Percentiles rank a stretch among this genome's conserved stretches.
Evolutionary conservation across 2,113 vertebrate species (phyloP).

Genomic region (Cyprinus carpio): DNA sequence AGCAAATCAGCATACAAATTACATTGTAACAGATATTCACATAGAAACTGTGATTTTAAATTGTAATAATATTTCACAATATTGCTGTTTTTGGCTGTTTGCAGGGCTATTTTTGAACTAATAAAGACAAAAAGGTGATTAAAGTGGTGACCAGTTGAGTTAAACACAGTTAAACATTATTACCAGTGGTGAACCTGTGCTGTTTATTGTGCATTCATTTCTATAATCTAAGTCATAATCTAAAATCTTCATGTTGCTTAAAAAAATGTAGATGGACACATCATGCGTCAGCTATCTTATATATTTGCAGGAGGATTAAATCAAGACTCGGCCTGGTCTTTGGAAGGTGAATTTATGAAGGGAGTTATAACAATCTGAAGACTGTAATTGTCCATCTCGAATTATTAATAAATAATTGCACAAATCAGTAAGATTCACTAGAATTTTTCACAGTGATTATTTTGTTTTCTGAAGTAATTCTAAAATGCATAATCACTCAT

Average conservation of each 20-base stretch:
- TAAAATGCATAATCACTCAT: not conserved
- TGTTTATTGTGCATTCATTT: not conserved
- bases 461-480: not conserved
- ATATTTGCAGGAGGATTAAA: constrained; percentile 79
- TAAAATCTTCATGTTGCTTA: not conserved
- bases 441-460: not conserved
- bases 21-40: too few relatives aligned
- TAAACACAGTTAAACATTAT: not conserved
- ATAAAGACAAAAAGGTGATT: not conserved
- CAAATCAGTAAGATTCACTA: not conserved
- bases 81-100: not conserved
- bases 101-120: not conserved
- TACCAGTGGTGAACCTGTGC: not conserved
- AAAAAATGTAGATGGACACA: not conserved
- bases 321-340: constrained; percentile 73
- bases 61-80: too few relatives aligned
- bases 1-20: not conserved
- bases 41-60: too few relatives aligned
- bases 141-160: not conserved
- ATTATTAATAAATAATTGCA: not conserved
- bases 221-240: too few relatives aligned
- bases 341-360: constrained; percentile 78
- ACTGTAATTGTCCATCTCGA: constrained; percentile 16
- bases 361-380: not conserved
- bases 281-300: constrained; percentile 35